phyloP scores from a whole-genome alignment of 2,113 vertebrate species.

The Microtus montanus region DNA sequence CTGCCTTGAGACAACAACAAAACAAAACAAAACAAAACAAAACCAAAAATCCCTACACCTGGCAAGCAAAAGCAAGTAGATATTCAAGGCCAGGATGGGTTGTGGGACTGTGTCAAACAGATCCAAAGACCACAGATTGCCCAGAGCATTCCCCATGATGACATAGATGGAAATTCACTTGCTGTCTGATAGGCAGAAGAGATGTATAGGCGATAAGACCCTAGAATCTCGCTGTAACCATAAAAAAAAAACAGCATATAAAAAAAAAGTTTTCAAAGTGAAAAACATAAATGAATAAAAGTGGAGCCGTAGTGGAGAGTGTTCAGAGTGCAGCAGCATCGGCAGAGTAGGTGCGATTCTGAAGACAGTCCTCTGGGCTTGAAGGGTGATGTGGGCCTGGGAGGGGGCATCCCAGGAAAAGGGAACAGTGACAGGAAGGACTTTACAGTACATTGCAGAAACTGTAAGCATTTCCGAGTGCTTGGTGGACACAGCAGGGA shows the following conservation, averaged over 20 bases:
- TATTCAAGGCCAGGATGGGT: background rate
- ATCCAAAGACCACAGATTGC: background rate
- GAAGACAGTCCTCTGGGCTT: background rate
- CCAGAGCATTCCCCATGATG: background rate
- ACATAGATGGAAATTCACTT: background rate
- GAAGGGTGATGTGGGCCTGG: background rate
- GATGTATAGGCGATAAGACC: background rate
- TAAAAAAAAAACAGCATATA: background rate
- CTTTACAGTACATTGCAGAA: background rate
- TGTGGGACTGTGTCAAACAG: background rate
- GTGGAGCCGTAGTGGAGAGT: background rate
- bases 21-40: background rate
- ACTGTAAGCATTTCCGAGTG: background rate
- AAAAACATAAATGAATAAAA: background rate
- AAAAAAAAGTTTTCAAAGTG: background rate
- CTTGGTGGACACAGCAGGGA: background rate
- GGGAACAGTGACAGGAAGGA: background rate
- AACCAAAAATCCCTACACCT: background rate
- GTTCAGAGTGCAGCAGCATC: fast-evolving
- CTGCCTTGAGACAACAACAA: background rate
- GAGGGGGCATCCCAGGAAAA: background rate
- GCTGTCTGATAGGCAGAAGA: background rate
- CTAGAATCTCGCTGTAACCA: background rate
- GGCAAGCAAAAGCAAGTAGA: background rate
- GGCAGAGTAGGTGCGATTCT: background rate